Base-by-base conservation (phyloP, 35 echinoderm and acorn worm genomes). In the Lytechinus pictus region DNA sequence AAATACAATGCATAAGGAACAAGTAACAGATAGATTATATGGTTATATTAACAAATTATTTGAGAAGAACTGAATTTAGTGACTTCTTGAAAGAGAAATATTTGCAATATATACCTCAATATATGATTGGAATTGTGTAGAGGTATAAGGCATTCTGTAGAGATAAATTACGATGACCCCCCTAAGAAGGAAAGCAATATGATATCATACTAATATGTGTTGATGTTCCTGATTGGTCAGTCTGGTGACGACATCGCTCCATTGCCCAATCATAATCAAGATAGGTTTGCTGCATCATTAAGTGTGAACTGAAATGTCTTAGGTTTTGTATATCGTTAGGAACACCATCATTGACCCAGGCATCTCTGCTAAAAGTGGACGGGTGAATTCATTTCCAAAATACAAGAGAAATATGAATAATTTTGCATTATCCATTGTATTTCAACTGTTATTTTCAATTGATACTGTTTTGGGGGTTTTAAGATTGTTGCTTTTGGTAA, bases 81-180 rank as follows among this genome's bases (percentile, higher is more conserved):
- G 66, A 24, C 66, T 79, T 79, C 66, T n/a, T 24, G 33, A 79
- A 79, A 79, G 21, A 79, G 66, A 79, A 44, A 79, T 79, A 79
- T 79, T 79, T 79, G 66, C 66, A 79, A 79, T 79, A 79, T 79
- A 79, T 79, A 79, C 66, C 66, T 79, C 66, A 79, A 79, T 24
- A 24, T 79, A 24, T 79, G 66, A 79, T 79, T 79, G 66, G 66
- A 79, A 79, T 79, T 79, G 6, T n/a, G 66, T 79, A 24, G 66
- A 79, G 66, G 66, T 79, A 79, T 16, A n/a, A 71, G 13, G 66
- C 66, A 79, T 79, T 7, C 66, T 79, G 66, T 79, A 79, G 66
- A 79, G 61, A 24, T 79, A 79, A 79, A 58, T 16, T 24, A 24
- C n/a, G 21, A 24, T 79, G 66, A 79, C 66, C 66, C 33, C 33